Evolutionary conservation across 2,797 vertebrate species (phyloP).

Genomic region (Sebastes vulpes): DNA sequence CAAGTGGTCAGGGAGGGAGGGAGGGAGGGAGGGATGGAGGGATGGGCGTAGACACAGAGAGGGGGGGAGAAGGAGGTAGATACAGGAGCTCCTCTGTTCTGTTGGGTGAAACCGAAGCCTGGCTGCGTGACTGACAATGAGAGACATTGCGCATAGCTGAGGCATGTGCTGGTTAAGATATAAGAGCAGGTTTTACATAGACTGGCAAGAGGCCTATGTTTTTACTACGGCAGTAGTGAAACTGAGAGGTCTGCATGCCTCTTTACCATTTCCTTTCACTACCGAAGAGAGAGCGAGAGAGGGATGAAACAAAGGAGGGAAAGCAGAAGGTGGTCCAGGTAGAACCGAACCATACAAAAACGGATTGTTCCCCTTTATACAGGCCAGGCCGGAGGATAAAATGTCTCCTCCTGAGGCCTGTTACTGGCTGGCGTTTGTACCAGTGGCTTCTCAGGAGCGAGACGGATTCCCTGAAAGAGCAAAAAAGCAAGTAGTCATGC

Average conservation of each 20-base stretch:
- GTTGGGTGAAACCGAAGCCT: constrained; percentile 35
- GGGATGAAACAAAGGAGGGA: neutral
- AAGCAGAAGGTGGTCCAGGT: constrained; percentile 15
- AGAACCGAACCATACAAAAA: constrained; percentile 38
- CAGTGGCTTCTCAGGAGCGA: constrained; percentile 11
- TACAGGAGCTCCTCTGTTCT: constrained; percentile 71
- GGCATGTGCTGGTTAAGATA: constrained; percentile 37
- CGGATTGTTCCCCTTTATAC: constrained; percentile 36
- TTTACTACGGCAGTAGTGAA: constrained; percentile 27
- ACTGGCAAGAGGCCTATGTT: constrained; percentile 17
- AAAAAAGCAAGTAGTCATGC: constrained; percentile 27
- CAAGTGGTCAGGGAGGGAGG: constrained; percentile 31
- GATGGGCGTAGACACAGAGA: neutral
- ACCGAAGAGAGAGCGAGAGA: neutral
- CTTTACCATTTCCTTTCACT: constrained; percentile 13
- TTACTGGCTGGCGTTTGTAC: constrained; percentile 25
- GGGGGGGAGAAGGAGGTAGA: neutral
- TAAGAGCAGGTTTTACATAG: constrained; percentile 15
- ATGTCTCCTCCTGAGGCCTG: constrained; percentile 51
- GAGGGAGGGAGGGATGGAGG: neutral
- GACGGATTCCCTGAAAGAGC: constrained; percentile 26
- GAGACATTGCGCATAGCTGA: constrained; percentile 23
- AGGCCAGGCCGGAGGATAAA: constrained; percentile 33
- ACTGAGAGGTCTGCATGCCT: constrained; percentile 5
- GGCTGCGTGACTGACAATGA: constrained; percentile 52